phyloP scores from a whole-genome alignment of 1,140 invertebrate species.

The Fopius arisanus region DNA sequence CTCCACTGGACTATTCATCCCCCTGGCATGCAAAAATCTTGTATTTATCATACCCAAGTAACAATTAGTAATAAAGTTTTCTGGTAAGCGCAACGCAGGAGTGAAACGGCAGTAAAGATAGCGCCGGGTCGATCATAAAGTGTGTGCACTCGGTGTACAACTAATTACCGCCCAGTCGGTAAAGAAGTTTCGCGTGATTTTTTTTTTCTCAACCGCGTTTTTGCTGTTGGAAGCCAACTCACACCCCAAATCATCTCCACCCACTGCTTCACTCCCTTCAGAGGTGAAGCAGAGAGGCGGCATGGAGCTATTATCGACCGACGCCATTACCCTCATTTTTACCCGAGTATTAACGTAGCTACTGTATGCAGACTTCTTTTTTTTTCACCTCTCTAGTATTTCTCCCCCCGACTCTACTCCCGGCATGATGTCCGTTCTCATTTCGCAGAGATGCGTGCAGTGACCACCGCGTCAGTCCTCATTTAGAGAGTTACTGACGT shows the following conservation, averaged over 20 bases:
- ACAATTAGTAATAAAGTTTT: constrained; percentile 31
- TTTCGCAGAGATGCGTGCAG: not conserved
- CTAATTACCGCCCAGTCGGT: constrained; percentile 12
- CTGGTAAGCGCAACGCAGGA: not conserved
- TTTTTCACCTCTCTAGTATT: not conserved
- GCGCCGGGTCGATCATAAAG: constrained; percentile 12
- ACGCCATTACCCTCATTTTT: constrained; percentile 26
- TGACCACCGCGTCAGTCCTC: no score
- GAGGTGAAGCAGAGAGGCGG: not conserved
- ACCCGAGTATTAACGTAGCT: constrained; percentile 11
- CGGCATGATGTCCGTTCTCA: not conserved
- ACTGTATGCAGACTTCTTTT: constrained; percentile 18
- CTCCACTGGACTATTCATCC: not conserved
- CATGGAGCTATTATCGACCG: constrained; percentile 17
- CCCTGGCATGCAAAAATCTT: not conserved
- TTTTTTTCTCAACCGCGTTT: no score
- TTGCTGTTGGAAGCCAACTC: no score
- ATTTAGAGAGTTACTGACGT: no score
- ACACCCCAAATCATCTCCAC: not conserved
- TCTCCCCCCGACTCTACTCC: not conserved
- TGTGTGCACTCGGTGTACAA: not conserved
- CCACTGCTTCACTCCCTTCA: not conserved
- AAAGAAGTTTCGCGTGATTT: constrained; percentile 5
- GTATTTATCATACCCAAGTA: constrained; percentile 6
- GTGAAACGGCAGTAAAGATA: constrained; percentile 17